Evolutionary conservation across 1,140 invertebrate species (phyloP).

Genomic region (Chrysopa pallens): DNA sequence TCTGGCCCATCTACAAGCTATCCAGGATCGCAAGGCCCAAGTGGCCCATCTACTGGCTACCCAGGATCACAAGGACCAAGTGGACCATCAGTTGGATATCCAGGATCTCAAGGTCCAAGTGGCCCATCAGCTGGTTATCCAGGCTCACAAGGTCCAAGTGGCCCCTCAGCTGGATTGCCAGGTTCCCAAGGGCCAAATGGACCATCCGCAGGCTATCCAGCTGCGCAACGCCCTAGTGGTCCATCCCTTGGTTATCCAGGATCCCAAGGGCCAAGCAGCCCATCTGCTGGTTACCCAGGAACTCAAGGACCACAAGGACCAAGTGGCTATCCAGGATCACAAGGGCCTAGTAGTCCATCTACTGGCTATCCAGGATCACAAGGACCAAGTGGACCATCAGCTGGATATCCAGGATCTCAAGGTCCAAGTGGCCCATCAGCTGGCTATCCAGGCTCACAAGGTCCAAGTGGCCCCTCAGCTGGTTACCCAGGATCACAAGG

Average conservation of each 20-base stretch:
- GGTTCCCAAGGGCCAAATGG: constrained; percentile 25
- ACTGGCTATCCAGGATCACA: constrained; percentile 4
- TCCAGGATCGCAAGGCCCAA: constrained; percentile 1
- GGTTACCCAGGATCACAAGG: constrained; percentile 5
- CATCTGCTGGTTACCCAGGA: constrained; percentile 1
- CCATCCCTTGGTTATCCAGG: constrained; percentile 15
- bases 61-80: constrained; percentile 3
- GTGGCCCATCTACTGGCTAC: constrained; percentile 1
- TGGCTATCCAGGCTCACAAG: neutral
- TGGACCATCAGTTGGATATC: constrained; percentile 5
- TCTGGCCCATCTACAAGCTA: neutral
- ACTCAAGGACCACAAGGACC: neutral
- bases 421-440: constrained; percentile 1
- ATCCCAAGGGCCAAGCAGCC: constrained; percentile 24
- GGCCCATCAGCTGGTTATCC: constrained; percentile 4
- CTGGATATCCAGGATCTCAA: constrained; percentile 8
- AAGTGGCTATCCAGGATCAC: neutral
- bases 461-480: constrained; percentile 6
- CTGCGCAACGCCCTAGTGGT: neutral
- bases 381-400: constrained; percentile 2
- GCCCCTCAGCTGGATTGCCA: constrained; percentile 14
- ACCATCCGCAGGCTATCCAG: constrained; percentile 33
- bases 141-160: constrained; percentile 1
- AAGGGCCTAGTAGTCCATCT: neutral
- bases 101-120: constrained; percentile 5